Conservation (phyloP, 64 coral and sea anemone genomes). For the Stichodactyla helianthus region DNA sequence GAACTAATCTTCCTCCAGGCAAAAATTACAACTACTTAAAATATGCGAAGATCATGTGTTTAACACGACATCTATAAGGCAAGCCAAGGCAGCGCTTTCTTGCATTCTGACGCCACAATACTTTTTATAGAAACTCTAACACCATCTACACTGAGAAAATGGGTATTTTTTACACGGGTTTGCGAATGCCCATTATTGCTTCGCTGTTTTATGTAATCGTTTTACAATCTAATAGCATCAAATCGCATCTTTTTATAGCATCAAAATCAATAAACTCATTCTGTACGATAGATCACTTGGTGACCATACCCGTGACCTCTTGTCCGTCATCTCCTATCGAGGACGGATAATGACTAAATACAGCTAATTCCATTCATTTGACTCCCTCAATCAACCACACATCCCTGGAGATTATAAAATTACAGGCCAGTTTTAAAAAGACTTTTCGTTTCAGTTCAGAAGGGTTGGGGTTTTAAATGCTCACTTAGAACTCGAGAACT, state of each 20-base stretch:
- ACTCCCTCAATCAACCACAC: background rate
- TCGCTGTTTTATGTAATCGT: background rate
- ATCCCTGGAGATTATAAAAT: background rate
- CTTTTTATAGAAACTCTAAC: too few relatives aligned
- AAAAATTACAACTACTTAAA: background rate
- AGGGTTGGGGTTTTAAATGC: background rate
- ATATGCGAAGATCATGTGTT: background rate
- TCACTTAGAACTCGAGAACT: background rate
- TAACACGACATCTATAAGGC: background rate
- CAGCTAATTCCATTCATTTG: slow-evolving; percentile 1
- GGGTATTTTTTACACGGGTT: too few relatives aligned
- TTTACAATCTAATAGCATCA: background rate
- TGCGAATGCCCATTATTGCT: too few relatives aligned
- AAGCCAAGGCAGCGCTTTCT: background rate
- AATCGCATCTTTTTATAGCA: slow-evolving; percentile 3
- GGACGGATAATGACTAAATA: slow-evolving; percentile 6
- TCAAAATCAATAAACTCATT: background rate
- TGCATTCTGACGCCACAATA: too few relatives aligned
- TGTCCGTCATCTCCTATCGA: slow-evolving; percentile 2
- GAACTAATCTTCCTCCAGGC: background rate
- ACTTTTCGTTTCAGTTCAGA: background rate
- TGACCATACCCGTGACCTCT: background rate
- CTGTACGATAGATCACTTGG: background rate
- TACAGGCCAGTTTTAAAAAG: background rate
- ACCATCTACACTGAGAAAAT: too few relatives aligned